phyloP scores from a whole-genome alignment of 2,797 vertebrate species.

The Acrossocheilus fasciatus region DNA sequence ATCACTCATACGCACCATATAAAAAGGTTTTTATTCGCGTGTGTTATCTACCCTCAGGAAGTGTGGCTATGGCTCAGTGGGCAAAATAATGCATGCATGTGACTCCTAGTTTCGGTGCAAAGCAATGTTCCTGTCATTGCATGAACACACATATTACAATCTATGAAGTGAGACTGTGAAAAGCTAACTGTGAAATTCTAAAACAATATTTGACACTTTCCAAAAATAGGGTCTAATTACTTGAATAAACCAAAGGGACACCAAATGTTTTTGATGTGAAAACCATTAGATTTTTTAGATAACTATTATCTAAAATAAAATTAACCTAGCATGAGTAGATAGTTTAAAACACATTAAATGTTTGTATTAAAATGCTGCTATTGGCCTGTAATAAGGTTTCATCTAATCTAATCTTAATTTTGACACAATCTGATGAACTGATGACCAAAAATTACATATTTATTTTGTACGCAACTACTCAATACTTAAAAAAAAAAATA shows the following conservation, averaged over 20 bases:
- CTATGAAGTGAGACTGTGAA: neutral
- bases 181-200: neutral
- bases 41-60: conserved; percentile 49
- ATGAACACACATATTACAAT: neutral
- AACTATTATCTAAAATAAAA: neutral
- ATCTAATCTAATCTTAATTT: neutral
- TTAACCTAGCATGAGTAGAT: neutral
- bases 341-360: neutral
- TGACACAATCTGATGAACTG: neutral
- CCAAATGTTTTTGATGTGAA: neutral
- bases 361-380: neutral
- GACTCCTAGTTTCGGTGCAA: conserved; percentile 61
- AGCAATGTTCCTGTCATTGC: conserved; percentile 4
- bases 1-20: conserved; percentile 18
- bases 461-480: neutral
- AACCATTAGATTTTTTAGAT: neutral
- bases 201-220: conserved; percentile 14
- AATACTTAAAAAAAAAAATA: neutral
- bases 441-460: neutral
- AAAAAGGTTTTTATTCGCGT: conserved; percentile 26
- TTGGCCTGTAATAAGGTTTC: too few relatives aligned
- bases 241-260: neutral
- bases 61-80: conserved; percentile 35
- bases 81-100: conserved; percentile 51
- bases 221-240: neutral